phyloP scores from a whole-genome alignment of 2,113 vertebrate genomes.

The Psammodynastes pulverulentus region DNA sequence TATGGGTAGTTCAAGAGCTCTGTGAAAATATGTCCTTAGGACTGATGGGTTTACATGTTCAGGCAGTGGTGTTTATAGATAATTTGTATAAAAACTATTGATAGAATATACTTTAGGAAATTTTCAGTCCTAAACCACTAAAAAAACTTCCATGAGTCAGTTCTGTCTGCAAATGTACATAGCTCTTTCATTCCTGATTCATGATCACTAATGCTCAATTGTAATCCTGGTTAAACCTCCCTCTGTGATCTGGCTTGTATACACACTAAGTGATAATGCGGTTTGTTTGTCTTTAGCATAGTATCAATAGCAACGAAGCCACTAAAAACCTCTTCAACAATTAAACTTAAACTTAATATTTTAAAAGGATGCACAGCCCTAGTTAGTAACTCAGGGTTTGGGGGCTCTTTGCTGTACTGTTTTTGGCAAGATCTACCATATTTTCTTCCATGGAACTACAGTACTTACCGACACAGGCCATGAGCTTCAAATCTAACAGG shows the following conservation, averaged over 20 bases:
- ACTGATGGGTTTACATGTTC: not conserved
- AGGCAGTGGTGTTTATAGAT: not conserved
- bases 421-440: not conserved
- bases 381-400: not conserved
- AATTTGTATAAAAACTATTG: not conserved
- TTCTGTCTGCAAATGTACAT: not conserved
- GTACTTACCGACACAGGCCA: conserved; percentile 82
- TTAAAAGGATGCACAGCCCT: not conserved
- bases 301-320: not conserved
- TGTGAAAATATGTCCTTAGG: not conserved
- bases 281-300: not conserved
- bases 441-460: rapidly evolving
- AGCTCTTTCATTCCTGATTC: not conserved
- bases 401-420: not conserved
- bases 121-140: no score
- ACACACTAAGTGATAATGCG: not conserved
- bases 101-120: not conserved
- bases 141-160: not conserved
- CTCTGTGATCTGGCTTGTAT: not conserved
- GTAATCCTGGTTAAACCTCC: not conserved
- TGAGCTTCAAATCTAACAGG: conserved; percentile 78
- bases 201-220: not conserved
- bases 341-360: not conserved
- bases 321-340: not conserved
- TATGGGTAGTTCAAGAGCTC: not conserved